phyloP scores from a whole-genome alignment of 2,797 vertebrate species.

The Tragelaphus eurycerus region DNA sequence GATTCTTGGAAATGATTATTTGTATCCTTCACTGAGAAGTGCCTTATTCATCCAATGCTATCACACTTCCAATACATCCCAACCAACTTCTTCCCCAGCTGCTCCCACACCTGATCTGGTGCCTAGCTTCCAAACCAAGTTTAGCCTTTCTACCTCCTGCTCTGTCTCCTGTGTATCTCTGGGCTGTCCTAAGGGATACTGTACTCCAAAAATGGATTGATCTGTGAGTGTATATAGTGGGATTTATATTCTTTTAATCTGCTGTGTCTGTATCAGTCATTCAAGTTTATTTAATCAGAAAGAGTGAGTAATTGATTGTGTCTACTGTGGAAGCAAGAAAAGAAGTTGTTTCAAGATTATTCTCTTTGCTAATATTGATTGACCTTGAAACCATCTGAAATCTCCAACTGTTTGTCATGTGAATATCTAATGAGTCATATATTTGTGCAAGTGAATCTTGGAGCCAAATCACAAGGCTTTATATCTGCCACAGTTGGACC shows the following conservation, averaged over 20 bases:
- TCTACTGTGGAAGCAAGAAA: background rate
- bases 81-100: background rate
- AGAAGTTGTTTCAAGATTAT: background rate
- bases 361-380: background rate
- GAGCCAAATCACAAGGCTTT: background rate
- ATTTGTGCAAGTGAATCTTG: slow-evolving; percentile 29
- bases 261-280: background rate
- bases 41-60: background rate
- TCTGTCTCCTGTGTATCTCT: background rate
- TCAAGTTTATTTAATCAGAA: slow-evolving; percentile 12
- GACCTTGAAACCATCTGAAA: background rate
- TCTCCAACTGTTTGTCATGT: background rate
- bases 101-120: background rate
- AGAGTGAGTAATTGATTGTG: background rate
- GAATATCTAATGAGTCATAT: background rate
- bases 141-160: background rate
- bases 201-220: background rate
- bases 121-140: background rate
- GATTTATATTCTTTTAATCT: background rate
- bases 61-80: background rate
- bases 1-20: background rate
- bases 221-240: background rate
- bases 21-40: background rate
- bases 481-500: background rate
- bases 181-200: background rate